phyloP scores from a whole-genome alignment of 1,140 invertebrate species.

The Leptinotarsa texana region DNA sequence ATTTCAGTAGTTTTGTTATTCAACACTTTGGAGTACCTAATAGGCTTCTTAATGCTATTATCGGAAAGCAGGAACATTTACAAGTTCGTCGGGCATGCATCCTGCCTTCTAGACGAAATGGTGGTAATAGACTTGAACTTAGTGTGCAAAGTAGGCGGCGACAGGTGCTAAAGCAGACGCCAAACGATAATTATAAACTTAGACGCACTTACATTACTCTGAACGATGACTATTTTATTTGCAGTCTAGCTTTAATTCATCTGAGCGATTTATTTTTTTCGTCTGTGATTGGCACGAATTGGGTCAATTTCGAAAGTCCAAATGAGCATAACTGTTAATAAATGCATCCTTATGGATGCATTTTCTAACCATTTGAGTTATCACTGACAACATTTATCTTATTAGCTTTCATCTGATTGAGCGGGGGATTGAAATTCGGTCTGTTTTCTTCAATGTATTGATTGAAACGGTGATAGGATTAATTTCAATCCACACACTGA shows the following conservation, averaged over 20 bases:
- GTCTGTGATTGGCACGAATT: slow-evolving; percentile 5
- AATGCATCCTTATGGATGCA: no score
- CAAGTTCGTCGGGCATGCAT: not conserved
- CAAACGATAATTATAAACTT: slow-evolving; percentile 21
- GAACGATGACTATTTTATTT: slow-evolving; percentile 3
- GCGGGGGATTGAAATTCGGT: no score
- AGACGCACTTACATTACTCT: not conserved
- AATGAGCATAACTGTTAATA: no score
- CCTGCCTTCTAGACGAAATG: slow-evolving; percentile 3
- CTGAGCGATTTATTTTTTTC: not conserved
- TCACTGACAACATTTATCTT: no score
- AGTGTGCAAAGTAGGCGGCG: slow-evolving; percentile 15
- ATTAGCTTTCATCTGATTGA: no score
- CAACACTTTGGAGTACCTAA: no score
- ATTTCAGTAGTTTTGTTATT: no score
- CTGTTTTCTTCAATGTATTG: no score
- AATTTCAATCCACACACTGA: no score
- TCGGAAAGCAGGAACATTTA: not conserved
- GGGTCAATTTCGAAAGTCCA: no score
- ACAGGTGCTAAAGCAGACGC: slow-evolving; percentile 19
- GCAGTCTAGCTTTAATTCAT: slow-evolving; percentile 3
- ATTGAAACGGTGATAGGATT: no score
- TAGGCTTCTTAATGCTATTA: not conserved
- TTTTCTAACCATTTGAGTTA: no score
- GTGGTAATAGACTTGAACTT: slow-evolving; percentile 22